These are phyloP conservation scores for Pteropus rufus DNA, from an alignment of 2,797 vertebrate genomes.

Conservation along the genomic window DNA sequence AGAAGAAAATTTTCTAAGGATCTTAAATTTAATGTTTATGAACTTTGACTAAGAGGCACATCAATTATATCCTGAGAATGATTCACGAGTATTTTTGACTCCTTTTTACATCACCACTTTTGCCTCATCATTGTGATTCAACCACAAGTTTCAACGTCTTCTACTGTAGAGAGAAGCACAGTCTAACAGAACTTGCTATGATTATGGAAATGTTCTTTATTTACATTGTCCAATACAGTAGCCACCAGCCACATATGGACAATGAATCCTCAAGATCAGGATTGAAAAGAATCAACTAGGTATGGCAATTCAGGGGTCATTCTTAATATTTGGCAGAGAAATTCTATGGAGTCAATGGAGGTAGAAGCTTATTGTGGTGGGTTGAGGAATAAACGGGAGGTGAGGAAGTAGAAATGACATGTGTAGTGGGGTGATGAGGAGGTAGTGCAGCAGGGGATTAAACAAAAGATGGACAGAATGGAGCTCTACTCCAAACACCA, in stretches of 20 bases:
- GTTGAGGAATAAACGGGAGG: background rate
- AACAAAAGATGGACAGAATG: background rate
- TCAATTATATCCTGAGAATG: background rate
- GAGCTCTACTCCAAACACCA: background rate
- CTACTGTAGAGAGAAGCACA: background rate
- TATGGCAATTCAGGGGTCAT: background rate
- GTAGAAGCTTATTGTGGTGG: background rate
- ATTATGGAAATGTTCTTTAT: background rate
- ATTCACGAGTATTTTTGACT: background rate
- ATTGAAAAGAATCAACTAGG: background rate
- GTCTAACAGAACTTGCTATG: background rate
- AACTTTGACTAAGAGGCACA: background rate
- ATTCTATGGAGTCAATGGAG: background rate
- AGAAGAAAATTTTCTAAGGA: constrained; percentile 21
- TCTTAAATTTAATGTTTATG: background rate
- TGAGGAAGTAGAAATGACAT: background rate
- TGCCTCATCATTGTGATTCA: background rate
- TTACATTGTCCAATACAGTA: background rate
- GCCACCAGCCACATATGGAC: background rate
- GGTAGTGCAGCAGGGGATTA: no score
- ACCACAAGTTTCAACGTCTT: background rate
- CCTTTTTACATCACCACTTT: background rate
- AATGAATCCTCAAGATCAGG: background rate
- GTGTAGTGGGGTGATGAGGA: background rate
- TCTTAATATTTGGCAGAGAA: background rate